Evolutionary conservation across 2,888 invertebrate genomes (phyloP).

Genomic region (Cancer borealis): DNA sequence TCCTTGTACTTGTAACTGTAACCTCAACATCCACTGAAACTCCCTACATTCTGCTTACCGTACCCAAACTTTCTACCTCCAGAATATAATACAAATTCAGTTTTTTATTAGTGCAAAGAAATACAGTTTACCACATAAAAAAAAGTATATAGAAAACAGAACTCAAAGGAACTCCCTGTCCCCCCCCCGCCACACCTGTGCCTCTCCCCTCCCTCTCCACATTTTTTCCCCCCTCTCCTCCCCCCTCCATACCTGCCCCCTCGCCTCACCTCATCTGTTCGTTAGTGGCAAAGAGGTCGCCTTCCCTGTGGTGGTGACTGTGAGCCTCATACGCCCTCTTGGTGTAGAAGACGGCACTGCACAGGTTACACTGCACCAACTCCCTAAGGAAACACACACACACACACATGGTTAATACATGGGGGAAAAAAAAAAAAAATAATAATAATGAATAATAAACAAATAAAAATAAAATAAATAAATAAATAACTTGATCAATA

Average conservation of each 20-base stretch:
- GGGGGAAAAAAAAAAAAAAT: neutral
- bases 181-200: neutral
- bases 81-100: too few species aligned
- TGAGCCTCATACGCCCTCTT: conserved; percentile 71
- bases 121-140: too few species aligned
- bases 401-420: neutral
- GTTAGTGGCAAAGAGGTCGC: conserved; percentile 68
- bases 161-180: neutral
- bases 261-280: conserved; percentile 67
- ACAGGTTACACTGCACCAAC: conserved; percentile 72
- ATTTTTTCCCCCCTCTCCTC: neutral
- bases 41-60: too few species aligned
- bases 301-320: conserved; percentile 66
- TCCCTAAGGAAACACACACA: conserved; percentile 57
- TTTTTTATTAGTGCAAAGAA: too few species aligned
- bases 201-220: neutral
- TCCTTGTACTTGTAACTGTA: too few species aligned
- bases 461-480: too few species aligned
- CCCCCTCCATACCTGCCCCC: neutral
- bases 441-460: too few species aligned
- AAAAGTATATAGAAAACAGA: too few species aligned
- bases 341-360: conserved; percentile 70
- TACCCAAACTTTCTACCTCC: too few species aligned
- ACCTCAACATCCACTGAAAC: too few species aligned
- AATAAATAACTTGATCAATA: too few species aligned